Evolutionary conservation across 2,797 vertebrate species (phyloP).

Genomic region (Meriones psammophilus): DNA sequence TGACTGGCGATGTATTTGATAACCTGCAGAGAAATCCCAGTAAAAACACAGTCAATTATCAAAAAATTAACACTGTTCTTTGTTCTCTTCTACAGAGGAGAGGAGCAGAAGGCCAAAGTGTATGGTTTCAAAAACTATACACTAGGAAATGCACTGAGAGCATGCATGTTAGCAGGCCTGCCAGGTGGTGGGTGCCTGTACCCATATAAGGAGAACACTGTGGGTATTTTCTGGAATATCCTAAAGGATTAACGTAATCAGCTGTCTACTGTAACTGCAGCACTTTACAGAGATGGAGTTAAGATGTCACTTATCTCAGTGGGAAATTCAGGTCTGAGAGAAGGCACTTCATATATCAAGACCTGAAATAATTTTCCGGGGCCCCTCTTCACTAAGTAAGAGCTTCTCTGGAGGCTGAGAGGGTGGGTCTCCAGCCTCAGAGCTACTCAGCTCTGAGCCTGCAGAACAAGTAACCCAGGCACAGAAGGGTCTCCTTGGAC

Average conservation of each 20-base stretch:
- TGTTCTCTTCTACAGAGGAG: constrained; percentile 79
- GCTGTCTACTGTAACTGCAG: constrained; percentile 76
- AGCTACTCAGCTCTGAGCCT: background rate
- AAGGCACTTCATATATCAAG: constrained; percentile 76
- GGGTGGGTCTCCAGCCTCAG: background rate
- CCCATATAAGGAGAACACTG: constrained; percentile 72
- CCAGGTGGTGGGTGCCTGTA: constrained; percentile 58
- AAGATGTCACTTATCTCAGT: constrained; percentile 80
- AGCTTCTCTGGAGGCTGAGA: constrained; percentile 58
- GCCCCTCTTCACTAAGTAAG: constrained; percentile 78
- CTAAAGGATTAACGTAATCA: constrained; percentile 82
- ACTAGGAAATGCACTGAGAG: constrained; percentile 66
- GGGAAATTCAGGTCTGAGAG: constrained; percentile 77
- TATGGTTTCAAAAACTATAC: constrained; percentile 62
- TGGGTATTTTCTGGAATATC: constrained; percentile 75
- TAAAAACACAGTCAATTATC: constrained; percentile 87
- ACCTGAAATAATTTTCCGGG: constrained; percentile 82
- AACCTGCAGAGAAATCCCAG: constrained; percentile 84
- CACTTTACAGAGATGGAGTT: constrained; percentile 78
- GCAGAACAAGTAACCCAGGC: constrained; percentile 31
- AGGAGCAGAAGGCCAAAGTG: constrained; percentile 53
- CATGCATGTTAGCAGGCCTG: constrained; percentile 50
- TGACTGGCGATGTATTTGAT: constrained; percentile 83
- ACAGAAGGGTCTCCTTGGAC: background rate
- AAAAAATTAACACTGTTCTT: constrained; percentile 84